phyloP scores from a whole-genome alignment of 2,113 vertebrate species.

The Cricetomys ansorgei region DNA sequence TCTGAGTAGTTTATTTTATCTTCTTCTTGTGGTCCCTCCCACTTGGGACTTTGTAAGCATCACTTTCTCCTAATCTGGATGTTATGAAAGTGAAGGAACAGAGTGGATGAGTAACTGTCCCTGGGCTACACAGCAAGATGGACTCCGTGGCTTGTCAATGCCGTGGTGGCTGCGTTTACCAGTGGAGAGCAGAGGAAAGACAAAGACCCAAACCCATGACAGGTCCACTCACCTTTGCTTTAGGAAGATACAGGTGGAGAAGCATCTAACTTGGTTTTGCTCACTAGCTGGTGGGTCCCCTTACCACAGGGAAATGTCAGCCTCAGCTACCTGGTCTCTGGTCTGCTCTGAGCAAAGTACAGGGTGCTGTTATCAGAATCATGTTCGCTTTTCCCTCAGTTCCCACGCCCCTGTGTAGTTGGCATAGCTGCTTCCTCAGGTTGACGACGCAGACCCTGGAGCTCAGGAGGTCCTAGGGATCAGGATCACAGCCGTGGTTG shows the following conservation, averaged over 20 bases:
- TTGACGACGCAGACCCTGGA: not conserved
- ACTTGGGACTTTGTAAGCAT: not conserved
- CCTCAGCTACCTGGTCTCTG: not conserved
- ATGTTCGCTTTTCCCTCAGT: fast-evolving
- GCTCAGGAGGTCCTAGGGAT: not conserved
- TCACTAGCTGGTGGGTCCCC: not conserved
- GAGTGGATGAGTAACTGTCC: not conserved
- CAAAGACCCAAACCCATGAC: not conserved
- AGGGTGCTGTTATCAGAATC: not conserved
- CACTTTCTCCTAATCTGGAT: not conserved
- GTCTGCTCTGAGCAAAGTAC: not conserved
- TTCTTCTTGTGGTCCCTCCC: not conserved
- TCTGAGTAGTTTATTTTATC: not conserved
- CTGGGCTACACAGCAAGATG: not conserved
- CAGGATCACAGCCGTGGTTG: not conserved
- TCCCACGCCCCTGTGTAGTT: fast-evolving
- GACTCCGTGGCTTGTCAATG: not conserved
- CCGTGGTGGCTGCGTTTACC: not conserved
- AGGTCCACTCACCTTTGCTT: fast-evolving
- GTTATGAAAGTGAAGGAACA: not conserved
- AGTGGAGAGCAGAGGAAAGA: not conserved
- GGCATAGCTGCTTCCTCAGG: not conserved
- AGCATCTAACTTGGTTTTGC: not conserved
- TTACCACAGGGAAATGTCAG: not conserved
- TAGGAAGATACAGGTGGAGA: not conserved